These are phyloP conservation scores for Aplysia californica DNA, from an alignment of 1,140 invertebrate species.

Conservation along the genomic window DNA sequence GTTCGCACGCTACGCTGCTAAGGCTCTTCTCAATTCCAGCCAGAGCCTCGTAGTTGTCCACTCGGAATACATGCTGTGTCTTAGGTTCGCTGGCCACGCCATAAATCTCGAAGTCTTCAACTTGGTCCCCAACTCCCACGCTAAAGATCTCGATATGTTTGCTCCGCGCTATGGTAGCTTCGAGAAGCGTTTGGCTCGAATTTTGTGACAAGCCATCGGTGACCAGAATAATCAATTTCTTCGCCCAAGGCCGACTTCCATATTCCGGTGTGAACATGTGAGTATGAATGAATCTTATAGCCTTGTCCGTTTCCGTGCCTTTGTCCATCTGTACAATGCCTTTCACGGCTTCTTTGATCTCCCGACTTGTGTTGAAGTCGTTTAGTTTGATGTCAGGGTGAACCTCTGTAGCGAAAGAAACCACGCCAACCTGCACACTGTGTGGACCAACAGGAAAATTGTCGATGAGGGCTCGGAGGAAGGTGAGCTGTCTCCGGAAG, in stretches of 20 bases:
- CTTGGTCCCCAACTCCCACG: conserved; percentile 40
- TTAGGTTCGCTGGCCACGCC: conserved; percentile 40
- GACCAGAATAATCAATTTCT: conserved; percentile 46
- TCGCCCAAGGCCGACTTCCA: conserved; percentile 38
- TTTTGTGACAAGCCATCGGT: conserved; percentile 49
- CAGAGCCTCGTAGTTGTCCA: conserved; percentile 42
- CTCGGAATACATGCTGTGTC: conserved; percentile 39
- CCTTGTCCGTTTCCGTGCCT: conserved; percentile 40
- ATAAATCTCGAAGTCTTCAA: conserved; percentile 36
- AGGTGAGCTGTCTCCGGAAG: conserved; percentile 40
- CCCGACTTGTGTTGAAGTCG: conserved; percentile 17
- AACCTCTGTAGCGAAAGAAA: conserved; percentile 36
- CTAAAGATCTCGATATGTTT: conserved; percentile 44
- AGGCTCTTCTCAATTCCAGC: conserved; percentile 33
- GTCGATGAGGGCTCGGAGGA: conserved; percentile 39
- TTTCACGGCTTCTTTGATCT: conserved; percentile 35
- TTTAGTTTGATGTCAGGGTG: conserved; percentile 35
- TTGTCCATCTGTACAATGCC: conserved; percentile 30
- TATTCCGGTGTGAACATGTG: conserved; percentile 42
- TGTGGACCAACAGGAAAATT: conserved; percentile 38
- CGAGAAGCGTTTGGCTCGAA: conserved; percentile 22
- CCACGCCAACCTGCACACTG: conserved; percentile 41
- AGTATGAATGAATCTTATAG: conserved; percentile 39
- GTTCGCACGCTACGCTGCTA: conserved; percentile 36
- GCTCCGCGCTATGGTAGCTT: conserved; percentile 35